Conservation (phyloP, 2,113 vertebrate species). For the Nannospalax galili region DNA sequence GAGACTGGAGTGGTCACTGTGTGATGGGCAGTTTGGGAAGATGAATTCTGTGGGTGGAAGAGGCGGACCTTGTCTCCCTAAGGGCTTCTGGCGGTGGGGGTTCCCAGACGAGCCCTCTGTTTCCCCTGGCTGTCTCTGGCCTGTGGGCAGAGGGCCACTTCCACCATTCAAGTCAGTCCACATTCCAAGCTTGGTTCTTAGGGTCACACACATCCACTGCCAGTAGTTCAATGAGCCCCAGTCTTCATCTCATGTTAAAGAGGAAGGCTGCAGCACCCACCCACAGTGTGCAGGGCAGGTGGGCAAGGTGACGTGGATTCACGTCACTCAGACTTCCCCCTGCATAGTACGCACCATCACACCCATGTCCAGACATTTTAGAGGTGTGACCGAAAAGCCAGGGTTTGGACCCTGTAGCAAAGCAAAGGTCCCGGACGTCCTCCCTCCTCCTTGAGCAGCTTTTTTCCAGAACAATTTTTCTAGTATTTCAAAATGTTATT, state of each 20-base stretch:
- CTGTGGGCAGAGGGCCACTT: accelerated
- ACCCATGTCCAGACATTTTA: accelerated
- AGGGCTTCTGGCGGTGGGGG: not conserved
- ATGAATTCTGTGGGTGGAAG: not conserved
- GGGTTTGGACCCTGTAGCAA: not conserved
- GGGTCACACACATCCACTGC: not conserved
- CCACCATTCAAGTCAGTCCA: accelerated
- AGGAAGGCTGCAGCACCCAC: no score
- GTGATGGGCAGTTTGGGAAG: not conserved
- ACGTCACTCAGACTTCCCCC: not conserved
- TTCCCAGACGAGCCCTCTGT: not conserved
- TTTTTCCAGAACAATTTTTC: not conserved
- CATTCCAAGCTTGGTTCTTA: not conserved
- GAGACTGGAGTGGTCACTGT: not conserved
- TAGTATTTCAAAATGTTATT: not conserved
- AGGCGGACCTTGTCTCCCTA: no score
- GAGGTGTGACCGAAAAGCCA: not conserved
- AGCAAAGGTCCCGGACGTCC: no score
- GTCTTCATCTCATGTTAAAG: no score
- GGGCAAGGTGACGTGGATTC: not conserved
- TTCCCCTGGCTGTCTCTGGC: not conserved
- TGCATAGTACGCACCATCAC: accelerated
- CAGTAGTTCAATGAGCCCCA: no score
- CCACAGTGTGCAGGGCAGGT: not conserved
- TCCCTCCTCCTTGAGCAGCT: no score